Evolutionary conservation across 35 echinoderm and acorn worm genomes (phyloP), one percentile per base, ranked within the genome.

Genomic region (Chiridota heheva): DNA sequence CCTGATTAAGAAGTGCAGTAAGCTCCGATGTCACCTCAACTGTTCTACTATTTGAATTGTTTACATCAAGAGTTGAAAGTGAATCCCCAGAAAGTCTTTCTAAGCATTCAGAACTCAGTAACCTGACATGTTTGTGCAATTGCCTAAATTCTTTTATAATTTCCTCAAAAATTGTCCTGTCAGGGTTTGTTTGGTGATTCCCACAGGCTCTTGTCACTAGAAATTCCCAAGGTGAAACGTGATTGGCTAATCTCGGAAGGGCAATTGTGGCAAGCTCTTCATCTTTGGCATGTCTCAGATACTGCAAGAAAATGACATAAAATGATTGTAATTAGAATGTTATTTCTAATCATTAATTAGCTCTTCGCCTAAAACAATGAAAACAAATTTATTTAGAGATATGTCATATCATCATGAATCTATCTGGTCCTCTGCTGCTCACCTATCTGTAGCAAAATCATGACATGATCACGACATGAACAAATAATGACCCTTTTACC

Each of bases 191-290:
- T 57, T 44, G 63, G 36, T 44, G 90, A 69, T 42, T 74, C 18
- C n/a, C 28, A 44, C 35, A 46, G 20, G 69, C 86, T 56, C 67
- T 90, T 71, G 73, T 90, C n/a, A 96, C 36, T 1, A 87, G 73
- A 64, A 89, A 96, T 48, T 96, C 93, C 88, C 88, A 96, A 3
- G 60, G 69, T 16, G 88, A 69, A 27, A 96, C 45, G 31, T 78
- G 28, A 44, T 79, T 81, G 2, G 78, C 67, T 13, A 96, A 34
- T 62, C 80, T 72, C n/a, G 93, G 88, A 3, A 96, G 72, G 15
- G 69, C 67, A 18, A 96, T 42, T 55, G 79, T 71, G 34, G 88
- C 77, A n/a, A 90, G 66, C 39, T 96, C 93, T n/a, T 96, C 88
- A 73, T 90, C 84, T 44, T 46, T 63, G 28, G 86, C 47, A 29